Base-by-base conservation (phyloP, 2,113 vertebrate species). In the Malurus cyaneus region DNA sequence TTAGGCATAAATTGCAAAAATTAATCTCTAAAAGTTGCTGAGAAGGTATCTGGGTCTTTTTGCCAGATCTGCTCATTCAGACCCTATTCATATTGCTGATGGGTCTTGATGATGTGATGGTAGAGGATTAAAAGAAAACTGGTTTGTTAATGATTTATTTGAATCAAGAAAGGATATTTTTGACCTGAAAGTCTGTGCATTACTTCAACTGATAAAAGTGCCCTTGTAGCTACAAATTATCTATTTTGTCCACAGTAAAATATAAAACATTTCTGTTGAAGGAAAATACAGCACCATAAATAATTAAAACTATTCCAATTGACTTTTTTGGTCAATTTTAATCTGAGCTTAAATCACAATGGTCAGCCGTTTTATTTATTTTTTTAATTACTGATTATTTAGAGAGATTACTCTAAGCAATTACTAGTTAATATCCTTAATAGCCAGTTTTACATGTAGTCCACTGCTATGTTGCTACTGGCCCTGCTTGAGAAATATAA, bases 331-430 rank as follows among this genome's bases (percentile, higher is more conserved):
- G 93, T 95, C 96, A 85, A 85, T 96, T 96, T 92, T 91, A 95
- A 88, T 97, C 96, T 97, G 95, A 96, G 78, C 46, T 95, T 96
- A 89, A 88, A 94, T 89, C 96, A 92, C 91, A 42, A 52, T 87
- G 95, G 95, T 91, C 96, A 97, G 97, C 95, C 4, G 4, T 80
- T 96, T 95, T 97, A 92, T 95, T 95, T 97, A 89, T 95, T 94
- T 97, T 86, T 88, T 95, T 91, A 97, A 98, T 97, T 96, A 88
- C 97, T 97, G 98, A 98, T 98, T 94, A 94, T 89, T 80, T 96
- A 67, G 39, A 44, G 93, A 98, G 98, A 98, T 98, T 97, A 95
- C 56, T 42, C 54, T 73, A 86, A 56, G 31, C 85, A 88, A 95
- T 97, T 96, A 91, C 60, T 57, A 54, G 84, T 97, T 96, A 93